Base-by-base conservation (phyloP, 2,888 invertebrate genomes). In the Synergus laeviventris region DNA sequence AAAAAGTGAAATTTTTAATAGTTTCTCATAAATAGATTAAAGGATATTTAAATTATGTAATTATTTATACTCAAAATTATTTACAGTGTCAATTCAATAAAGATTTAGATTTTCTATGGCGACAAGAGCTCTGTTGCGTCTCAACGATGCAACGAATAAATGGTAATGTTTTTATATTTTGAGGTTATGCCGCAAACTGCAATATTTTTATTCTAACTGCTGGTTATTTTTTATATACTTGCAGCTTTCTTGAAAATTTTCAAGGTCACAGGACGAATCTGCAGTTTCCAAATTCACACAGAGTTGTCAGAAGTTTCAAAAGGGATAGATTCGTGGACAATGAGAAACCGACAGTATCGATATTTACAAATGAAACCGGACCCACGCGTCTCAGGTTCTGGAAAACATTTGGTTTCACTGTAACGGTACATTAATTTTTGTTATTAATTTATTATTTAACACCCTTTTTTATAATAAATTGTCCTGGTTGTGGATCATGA, bases 381-480 rank as follows among this genome's bases (percentile, higher is more conserved):
- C 92, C 92, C 73, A 85, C 93, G 77, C 86, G 91, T 74, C 83
- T 91, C 16, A 91, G 89, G 81, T 89, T 95, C 74, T 91, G 93
- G 86, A 95, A 93, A 90, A 94, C 94, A 24, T 91, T 95, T 73
- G 88, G 93, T 61, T 95, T 95, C 88, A 94, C 95, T 73, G 86
- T 95, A 74, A 92, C 93, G 88, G 95, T 95, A 92, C 92, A 92
- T 78, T 16, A 64, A 78, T 77, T 76, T 59, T 62, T 74, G 66
- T 78, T 12, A 74, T 70, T 66, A 56, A 64, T 64, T 31, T 74
- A n/a, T 60, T 21, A 24, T 12, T 38, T 73, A 59, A 59, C 16
- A 3, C n/a, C n/a, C 39, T 36, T 45, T 36, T 39, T n/a, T 49
- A n/a, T 45, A 11, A 7, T 70, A 21, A 12, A 16, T 62, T 36